Evolutionary conservation across 2,797 vertebrate species (phyloP).

Genomic region (Sibirionetta formosa): DNA sequence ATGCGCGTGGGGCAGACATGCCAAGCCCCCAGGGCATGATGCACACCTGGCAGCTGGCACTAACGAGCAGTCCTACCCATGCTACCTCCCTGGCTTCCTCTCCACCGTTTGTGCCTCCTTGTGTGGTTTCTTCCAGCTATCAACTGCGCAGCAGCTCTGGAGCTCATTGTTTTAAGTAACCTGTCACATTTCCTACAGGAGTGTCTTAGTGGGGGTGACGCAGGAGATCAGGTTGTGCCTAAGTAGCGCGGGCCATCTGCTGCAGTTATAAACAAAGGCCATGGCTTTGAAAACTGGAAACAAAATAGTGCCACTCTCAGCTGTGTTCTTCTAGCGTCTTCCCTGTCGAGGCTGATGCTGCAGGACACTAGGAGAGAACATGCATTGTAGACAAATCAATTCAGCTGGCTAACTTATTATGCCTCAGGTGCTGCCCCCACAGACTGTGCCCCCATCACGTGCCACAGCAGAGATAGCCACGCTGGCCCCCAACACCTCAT

Average conservation of each 20-base stretch:
- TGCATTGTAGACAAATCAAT: background rate
- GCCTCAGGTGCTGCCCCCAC: background rate
- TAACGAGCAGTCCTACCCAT: background rate
- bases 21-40: background rate
- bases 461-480: accelerated
- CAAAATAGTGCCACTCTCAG: background rate
- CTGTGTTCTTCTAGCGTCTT: background rate
- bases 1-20: accelerated
- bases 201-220: accelerated
- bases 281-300: background rate
- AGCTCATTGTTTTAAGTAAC: background rate
- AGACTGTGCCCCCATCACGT: background rate
- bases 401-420: background rate
- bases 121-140: accelerated
- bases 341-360: background rate
- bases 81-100: background rate
- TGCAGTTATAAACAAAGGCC: background rate
- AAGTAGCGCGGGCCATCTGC: background rate
- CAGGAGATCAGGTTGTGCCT: background rate
- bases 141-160: background rate
- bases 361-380: background rate
- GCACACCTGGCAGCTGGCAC: background rate
- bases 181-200: background rate
- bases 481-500: background rate
- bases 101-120: background rate